Base-by-base conservation (phyloP, 2,888 invertebrate species). In the Tetheella fluctuosa region DNA sequence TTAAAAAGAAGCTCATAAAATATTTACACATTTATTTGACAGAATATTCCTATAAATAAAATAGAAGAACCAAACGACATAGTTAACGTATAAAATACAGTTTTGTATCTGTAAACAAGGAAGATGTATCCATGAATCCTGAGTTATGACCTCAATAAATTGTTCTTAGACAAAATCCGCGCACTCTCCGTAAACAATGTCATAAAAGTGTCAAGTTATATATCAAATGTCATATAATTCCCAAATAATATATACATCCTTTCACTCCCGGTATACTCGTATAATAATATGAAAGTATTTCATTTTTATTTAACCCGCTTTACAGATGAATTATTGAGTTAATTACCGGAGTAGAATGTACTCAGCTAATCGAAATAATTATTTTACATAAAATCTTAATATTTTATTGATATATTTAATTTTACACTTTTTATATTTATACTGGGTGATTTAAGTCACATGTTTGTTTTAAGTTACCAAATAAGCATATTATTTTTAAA, bases 121-220 rank as follows among this genome's bases (percentile, higher is more conserved):
- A 20, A 30, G 34, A 54, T 54, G 17, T 23, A 34, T 30, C 30
- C 30, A 3, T 10, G n/a, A n/a, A 34, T 55, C 55, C 55, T 55
- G 55, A 55, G 34, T 55, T 55, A 55, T 37, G 13, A 13, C 23
- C 13, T 2, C 37, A 4, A 55, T 55, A 55, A 55, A 55, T 55
- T 55, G 55, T 25, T 54, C 54, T 54, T 37, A 55, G 34, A 55
- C 55, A 34, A 20, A 15, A 55, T 25, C 55, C 55, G 20, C 12
- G 15, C 25, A 34, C 37, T 20, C 37, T 55, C 20, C 1, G 55
- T 55, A 55, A 55, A 55, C 55, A 55, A 55, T 20, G 37, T 23
- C 23, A 55, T 55, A 55, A 55, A 55, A 55, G 34, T 34, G 55
- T 34, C 55, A 34, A 30, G 34, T 34, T 55, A 55, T 55, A 23